Base-by-base conservation (phyloP, 92 coral and sea anemone species). In the Porites rus region DNA sequence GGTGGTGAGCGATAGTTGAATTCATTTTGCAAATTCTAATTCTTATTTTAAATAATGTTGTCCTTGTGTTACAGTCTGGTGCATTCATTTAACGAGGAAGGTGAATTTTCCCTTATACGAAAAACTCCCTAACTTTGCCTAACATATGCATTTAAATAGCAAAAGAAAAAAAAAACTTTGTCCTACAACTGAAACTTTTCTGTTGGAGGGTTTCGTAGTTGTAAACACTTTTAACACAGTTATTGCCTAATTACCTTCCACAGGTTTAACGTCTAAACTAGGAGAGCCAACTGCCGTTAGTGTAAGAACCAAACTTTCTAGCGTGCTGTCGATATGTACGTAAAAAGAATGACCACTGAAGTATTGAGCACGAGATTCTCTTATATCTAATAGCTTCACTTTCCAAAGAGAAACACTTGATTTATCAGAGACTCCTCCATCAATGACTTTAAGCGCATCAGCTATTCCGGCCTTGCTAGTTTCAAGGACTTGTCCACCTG, bases 401-500 rank as follows among this genome's bases (percentile, higher is more conserved):
- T 90, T 88, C 61, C 58, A 13, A 4, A 76, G 53, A 79, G 13
- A 77, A 19, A 22, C 71, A 38, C 68, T 65, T 8, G 91, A 90
- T 73, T 82, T 82, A 12, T 58, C 60, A 9, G 80, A 51, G 20
- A 79, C 51, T 18, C 63, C 76, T 0, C 85, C 84, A 71, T 86
- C 62, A 76, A 92, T 72, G 60, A 88, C 65, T 59, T 92, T 62
- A 7, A 81, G 81, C 51, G 75, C 84, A 8, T 85, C 81, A 69
- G 72, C 68, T 10, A 89, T 77, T 25, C 56, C 21, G 8, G 25
- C 28, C 73, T 92, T 92, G 6, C 88, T 64, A 22, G 84, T 89
- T 67, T 72, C 20, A 14, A 92, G 60, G 18, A 92, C 88, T 56
- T 92, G 95, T 14, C 95, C 95, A 3, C 95, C 95, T 2, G 93